Percentiles rank a stretch among this genome's conserved stretches.
Evolutionary conservation across 2,113 vertebrate genomes (phyloP).

Genomic region (Baryphthengus martii): DNA sequence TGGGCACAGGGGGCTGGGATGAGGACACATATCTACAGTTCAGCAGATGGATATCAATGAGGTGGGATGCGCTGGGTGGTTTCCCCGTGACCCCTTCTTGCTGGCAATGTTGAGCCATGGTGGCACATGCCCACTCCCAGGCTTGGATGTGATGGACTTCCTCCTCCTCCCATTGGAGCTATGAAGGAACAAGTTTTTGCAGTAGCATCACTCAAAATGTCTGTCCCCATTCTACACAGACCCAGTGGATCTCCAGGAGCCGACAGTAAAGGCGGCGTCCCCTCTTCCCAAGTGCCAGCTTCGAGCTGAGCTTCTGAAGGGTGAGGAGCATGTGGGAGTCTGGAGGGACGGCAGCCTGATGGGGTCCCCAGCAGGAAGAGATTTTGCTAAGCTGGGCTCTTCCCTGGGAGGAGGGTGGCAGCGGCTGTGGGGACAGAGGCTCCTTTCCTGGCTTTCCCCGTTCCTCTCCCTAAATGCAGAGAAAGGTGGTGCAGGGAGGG

Average conservation of each 20-base stretch:
- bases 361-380: background rate
- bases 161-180: background rate
- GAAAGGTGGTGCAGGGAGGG: background rate
- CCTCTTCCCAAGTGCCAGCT: background rate
- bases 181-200: background rate
- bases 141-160: background rate
- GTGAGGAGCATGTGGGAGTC: background rate
- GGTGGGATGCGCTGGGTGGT: background rate
- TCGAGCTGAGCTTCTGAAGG: slow-evolving; percentile 41
- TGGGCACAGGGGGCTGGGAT: background rate
- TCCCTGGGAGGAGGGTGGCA: background rate
- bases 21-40: background rate
- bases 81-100: background rate
- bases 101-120: background rate
- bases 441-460: background rate
- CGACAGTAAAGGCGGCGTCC: background rate
- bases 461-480: background rate
- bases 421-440: background rate
- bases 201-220: background rate
- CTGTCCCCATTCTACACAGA: slow-evolving; percentile 50
- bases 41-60: background rate
- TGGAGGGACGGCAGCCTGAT: background rate
- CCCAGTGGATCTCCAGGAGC: slow-evolving; percentile 35
- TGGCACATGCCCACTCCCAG: background rate
- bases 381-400: accelerated